Evolutionary conservation across 2,797 vertebrate species (phyloP), one percentile per base, ranked within the genome.

Genomic region (Pseudomugil tenellus): DNA sequence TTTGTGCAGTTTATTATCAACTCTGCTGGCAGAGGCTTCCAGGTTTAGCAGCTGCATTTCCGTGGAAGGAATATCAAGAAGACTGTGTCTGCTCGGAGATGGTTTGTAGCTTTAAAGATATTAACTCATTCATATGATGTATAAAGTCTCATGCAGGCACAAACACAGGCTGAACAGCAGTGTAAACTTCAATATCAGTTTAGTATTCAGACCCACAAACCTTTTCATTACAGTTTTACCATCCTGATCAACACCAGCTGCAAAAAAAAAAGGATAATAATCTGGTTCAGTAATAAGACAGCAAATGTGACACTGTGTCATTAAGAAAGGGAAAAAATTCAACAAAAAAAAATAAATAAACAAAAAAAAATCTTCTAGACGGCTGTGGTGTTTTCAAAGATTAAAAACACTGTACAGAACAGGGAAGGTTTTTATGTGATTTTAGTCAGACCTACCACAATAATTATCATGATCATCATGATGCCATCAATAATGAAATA

Each of bases 11-110:
- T 87, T 85, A 90, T 91, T 93, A 85, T 70, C 90, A 87, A 93
- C 92, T 94, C 89, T 91, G 90, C 92, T 90, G 92, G 92, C 91
- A 89, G 77, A 79, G 89, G 83, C 87, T 84, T 77, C 76, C 64
- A 69, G 77, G 67, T 80, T 85, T 76, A 83, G 84, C 79, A 84
- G 82, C 77, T 51, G 43, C 57, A 61, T 75, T 68, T 6, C 60
- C 70, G 84, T 89, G 89, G 74, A 77, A 43, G 31, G 90, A 91
- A 92, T 92, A 90, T 78, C 78, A 86, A 88, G 72, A 86, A 77
- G 72, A 66, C 57, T 65, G 48, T 58, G 78, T 57, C 70, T 56
- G 77, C 73, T 73, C 58, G 68, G 69, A 75, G 83, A 87, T 81
- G 83, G 84, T 84, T 80, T 86, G 82, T 77, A 86, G 88, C 82